These are phyloP conservation scores for Microcebus murinus DNA, from an alignment of 2,113 vertebrate genomes.

Conservation along the genomic window DNA sequence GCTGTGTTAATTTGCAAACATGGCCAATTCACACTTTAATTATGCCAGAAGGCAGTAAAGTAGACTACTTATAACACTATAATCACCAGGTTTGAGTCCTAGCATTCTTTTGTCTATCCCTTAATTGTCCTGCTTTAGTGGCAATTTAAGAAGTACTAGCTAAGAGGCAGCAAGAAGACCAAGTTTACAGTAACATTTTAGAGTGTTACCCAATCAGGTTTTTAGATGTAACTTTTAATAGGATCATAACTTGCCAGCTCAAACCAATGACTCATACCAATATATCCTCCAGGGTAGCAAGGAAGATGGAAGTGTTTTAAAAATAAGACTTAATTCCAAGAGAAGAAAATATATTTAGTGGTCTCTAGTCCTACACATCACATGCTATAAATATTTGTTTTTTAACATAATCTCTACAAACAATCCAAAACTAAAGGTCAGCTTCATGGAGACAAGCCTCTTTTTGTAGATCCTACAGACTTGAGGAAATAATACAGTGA, in stretches of 20 bases:
- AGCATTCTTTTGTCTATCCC: conserved; percentile 36
- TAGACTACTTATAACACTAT: conserved; percentile 32
- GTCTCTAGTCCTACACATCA: conserved; percentile 6
- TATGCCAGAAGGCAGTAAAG: conserved; percentile 19
- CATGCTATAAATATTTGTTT: neutral
- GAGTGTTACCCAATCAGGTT: neutral
- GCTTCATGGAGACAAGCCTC: neutral
- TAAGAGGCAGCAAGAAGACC: conserved; percentile 26
- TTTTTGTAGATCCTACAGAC: neutral
- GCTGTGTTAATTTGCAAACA: conserved; percentile 36
- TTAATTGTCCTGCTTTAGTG: conserved; percentile 49
- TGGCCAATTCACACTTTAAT: neutral
- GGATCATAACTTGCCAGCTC: neutral
- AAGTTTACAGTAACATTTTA: conserved; percentile 43
- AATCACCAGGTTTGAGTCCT: neutral
- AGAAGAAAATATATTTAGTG: conserved; percentile 19
- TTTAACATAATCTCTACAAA: neutral
- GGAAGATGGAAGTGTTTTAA: neutral
- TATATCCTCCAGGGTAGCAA: neutral
- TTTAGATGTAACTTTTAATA: conserved; percentile 40
- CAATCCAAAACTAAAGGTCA: conserved; percentile 36
- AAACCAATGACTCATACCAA: conserved; percentile 1
- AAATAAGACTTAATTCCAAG: conserved; percentile 6
- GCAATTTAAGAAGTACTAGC: conserved; percentile 48
- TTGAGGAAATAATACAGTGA: neutral